Evolutionary conservation across 1,140 invertebrate genomes (phyloP).

Genomic region (Phocides pigmalion): DNA sequence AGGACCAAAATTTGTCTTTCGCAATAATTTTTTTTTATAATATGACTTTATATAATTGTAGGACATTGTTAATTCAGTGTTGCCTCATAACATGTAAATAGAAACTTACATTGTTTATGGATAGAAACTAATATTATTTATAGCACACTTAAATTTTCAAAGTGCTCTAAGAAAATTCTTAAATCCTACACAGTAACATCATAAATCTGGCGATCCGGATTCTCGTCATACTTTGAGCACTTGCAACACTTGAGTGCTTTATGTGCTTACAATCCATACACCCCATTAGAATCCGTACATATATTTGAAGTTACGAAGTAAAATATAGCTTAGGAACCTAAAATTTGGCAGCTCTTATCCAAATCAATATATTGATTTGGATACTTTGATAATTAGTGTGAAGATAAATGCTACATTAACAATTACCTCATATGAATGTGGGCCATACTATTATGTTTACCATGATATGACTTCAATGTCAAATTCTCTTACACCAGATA

Average conservation of each 20-base stretch:
- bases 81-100: background rate
- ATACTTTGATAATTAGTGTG: background rate
- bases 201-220: constrained; percentile 15
- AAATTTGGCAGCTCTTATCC: constrained; percentile 20
- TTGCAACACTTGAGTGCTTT: background rate
- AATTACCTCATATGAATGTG: background rate
- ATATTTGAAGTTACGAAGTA: constrained; percentile 6
- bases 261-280: background rate
- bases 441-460: constrained; percentile 4
- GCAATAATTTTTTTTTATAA: background rate
- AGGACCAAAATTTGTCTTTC: constrained; percentile 2
- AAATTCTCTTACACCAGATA: constrained; percentile 15
- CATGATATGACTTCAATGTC: constrained; percentile 21
- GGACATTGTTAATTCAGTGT: constrained; percentile 15
- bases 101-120: background rate
- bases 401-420: constrained; percentile 4
- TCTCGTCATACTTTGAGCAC: constrained; percentile 29
- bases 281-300: background rate
- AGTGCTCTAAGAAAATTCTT: background rate
- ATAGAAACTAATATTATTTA: background rate
- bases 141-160: constrained; percentile 8
- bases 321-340: constrained; percentile 20
- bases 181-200: background rate
- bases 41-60: background rate
- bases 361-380: background rate